Percentiles rank a stretch among this genome's conserved stretches.
Conservation (phyloP, 1,140 invertebrate genomes). For the Phocides pigmalion region DNA sequence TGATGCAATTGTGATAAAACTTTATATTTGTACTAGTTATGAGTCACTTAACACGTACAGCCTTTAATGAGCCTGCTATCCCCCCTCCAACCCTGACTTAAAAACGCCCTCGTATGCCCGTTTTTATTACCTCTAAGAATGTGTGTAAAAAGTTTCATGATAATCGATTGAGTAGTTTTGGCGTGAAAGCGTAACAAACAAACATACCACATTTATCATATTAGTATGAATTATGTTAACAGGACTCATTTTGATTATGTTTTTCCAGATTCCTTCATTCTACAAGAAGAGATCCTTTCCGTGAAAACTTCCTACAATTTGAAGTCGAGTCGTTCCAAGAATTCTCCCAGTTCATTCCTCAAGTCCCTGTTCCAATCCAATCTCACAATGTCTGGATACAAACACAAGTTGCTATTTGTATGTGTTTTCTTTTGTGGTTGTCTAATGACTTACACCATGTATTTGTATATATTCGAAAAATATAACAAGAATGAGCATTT, state of each 20-base stretch:
- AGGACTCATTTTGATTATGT: not conserved
- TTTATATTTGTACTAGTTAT: too few species aligned
- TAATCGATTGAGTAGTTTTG: too few species aligned
- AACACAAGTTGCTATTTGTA: constrained; percentile 39
- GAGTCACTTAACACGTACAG: too few species aligned
- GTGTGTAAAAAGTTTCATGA: too few species aligned
- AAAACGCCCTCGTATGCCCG: too few species aligned
- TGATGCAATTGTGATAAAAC: too few species aligned
- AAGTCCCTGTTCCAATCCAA: not conserved
- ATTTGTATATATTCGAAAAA: constrained; percentile 46
- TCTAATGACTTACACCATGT: constrained; percentile 50
- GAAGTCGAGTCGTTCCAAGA: not conserved
- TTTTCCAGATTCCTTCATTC: constrained; percentile 2
- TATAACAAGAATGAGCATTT: constrained; percentile 36
- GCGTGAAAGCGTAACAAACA: too few species aligned
- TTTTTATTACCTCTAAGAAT: too few species aligned
- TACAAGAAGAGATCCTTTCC: not conserved
- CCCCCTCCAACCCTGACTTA: too few species aligned
- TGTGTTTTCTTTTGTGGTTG: constrained; percentile 38
- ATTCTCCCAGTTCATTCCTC: not conserved
- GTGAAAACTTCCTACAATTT: not conserved
- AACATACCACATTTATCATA: too few species aligned
- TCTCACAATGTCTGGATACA: constrained; percentile 41
- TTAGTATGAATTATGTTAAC: too few species aligned
- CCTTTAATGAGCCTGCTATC: too few species aligned